Evolutionary conservation across 2,888 invertebrate genomes (phyloP), one percentile per base, ranked within the genome.

Genomic region (Synanthedon myopaeformis): DNA sequence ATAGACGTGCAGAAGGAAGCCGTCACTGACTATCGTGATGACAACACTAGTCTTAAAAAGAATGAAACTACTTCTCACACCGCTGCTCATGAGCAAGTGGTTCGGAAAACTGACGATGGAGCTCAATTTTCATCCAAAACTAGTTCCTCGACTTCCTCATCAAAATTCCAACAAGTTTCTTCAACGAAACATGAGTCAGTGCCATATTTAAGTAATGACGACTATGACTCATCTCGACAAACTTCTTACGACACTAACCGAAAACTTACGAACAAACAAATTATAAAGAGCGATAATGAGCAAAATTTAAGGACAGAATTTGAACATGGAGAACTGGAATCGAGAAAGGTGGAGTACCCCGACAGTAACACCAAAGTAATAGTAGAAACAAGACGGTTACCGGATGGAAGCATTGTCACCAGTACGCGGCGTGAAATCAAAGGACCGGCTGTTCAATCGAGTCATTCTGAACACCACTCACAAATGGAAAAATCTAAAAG

Each of bases 361-460:
- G 91, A 92, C 69, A 89, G 92, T 56, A 90, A 90, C 72, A 91
- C 92, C 49, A 90, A 90, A 78, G 89, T 91, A 58, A 89, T 90
- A 6, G 90, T 90, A 12, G 92, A 93, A 63, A 92, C 91, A 0
- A 89, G 91, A 61, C 89, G 90, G 51, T 74, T 92, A 49, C 90
- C 91, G 0, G 92, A 92, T 65, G 93, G 92, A 13, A 91, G 91
- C 2, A 89, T 89, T 49, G 90, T 92, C 1, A 92, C 91, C n/a
- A 92, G 91, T 57, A 92, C 92, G 17, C 89, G 89, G 49, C 90
- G 91, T 42, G 92, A 92, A 69, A 91, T 91, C 42, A 77, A 81
- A n/a, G 80, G 66, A 4, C 84, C 85, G 0, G 59, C 61, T 5
- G 73, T 72, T 13, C 78, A 82, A 51, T 76, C 67, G 54, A 74